Base-by-base conservation (phyloP, 1,140 invertebrate genomes). In the Rhizoglyphus robini region DNA sequence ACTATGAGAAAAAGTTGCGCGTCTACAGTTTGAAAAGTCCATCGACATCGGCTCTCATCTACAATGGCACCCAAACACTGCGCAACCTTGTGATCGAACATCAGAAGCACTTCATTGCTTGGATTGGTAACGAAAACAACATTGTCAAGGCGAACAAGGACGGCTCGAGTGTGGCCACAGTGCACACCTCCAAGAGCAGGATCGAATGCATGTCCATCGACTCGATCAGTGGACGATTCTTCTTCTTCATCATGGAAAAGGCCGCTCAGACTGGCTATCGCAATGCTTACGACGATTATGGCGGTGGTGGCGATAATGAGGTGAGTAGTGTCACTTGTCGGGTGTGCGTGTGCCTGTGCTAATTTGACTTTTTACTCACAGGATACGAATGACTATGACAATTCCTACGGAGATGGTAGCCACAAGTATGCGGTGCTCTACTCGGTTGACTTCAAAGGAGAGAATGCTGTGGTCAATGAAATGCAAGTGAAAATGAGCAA, bases 141-240 rank as follows among this genome's bases (percentile, higher is more conserved):
- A 5, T 54, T 32, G 31, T 54, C 8, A 8, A 23, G 20, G 51
- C 51, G 20, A 23, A 23, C 8, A 54, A 54, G 51, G 51, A 54
- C 20, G 51, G 51, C 8, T 54, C 51, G 23, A 54, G 20, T 8
- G 23, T 32, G 8, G 20, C 75, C 30, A 71, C 8, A 11, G 36
- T 41, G 18, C 18, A 11, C 36, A 41, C 36, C 8, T 41, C 36
- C 8, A 41, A 41, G 8, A 41, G 8, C 36, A 41, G 18, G 18
- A 41, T 41, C 36, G 8, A 41, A 11, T 41, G 36, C 18, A 41
- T 41, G 36, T 41, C 36, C 8, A 41, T 41, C 18, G 36, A 41
- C 18, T 18, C 36, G 8, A 11, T 18, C 8, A 41, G 8, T 41
- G 18, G 18, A 11, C 36, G 36, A 41, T 41, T 41, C 36, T 41